These are phyloP conservation scores for Brachyistius frenatus DNA, from an alignment of 2,113 vertebrate species.

Conservation along the genomic window DNA sequence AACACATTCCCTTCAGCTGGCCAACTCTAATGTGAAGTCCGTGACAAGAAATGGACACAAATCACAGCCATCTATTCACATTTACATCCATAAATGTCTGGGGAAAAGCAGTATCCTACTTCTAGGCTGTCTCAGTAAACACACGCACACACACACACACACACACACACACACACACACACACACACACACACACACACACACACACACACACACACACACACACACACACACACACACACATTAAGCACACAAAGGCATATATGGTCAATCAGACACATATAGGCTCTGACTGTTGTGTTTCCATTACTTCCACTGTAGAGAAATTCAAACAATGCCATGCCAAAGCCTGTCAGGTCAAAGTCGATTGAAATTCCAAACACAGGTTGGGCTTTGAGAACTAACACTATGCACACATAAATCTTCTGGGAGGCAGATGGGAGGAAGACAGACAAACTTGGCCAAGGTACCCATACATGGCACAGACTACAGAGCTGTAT, in stretches of 20 bases:
- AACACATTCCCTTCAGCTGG: conserved; percentile 9
- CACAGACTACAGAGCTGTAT: conserved; percentile 22
- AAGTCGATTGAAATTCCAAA: conserved; percentile 55
- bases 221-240: no score
- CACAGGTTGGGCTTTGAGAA: conserved; percentile 54
- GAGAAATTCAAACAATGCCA: conserved; percentile 20
- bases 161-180: no score
- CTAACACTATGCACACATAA: conserved; percentile 47
- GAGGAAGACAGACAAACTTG: conserved; percentile 39
- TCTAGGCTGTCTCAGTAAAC: not conserved
- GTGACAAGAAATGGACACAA: conserved; percentile 16
- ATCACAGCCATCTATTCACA: conserved; percentile 11
- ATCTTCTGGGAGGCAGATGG: conserved; percentile 48
- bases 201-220: no score
- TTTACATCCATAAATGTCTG: not conserved
- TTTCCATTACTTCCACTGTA: conserved; percentile 10
- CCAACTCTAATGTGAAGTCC: conserved; percentile 14
- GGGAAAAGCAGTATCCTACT: not conserved
- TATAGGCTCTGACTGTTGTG: conserved; percentile 8
- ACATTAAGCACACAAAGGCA: not conserved
- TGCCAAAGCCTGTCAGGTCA: conserved; percentile 52
- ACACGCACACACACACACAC: no score
- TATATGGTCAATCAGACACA: not conserved
- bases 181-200: no score
- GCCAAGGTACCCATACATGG: conserved; percentile 13